Evolutionary conservation across 2,888 invertebrate species (phyloP).

Genomic region (Pomacea canaliculata): DNA sequence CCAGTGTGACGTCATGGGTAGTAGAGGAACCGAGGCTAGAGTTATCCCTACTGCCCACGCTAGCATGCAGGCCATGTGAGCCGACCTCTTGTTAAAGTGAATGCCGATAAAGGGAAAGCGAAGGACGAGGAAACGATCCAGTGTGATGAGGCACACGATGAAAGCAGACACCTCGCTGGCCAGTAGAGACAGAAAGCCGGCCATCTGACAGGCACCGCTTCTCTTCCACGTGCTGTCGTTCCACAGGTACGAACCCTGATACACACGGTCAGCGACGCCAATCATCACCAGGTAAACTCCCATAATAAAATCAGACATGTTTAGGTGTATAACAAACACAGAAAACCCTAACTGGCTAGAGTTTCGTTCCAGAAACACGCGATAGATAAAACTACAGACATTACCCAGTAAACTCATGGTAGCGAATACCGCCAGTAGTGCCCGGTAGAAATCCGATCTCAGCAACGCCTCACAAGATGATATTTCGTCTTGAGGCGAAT

Average conservation of each 20-base stretch:
- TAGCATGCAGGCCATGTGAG: conserved; percentile 41
- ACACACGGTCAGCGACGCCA: neutral
- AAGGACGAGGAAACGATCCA: conserved; percentile 76
- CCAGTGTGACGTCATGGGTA: too few species aligned
- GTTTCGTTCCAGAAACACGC: neutral
- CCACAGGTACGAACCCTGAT: conserved; percentile 37
- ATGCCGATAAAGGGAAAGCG: conserved; percentile 71
- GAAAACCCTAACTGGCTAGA: neutral
- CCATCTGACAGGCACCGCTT: conserved; percentile 41
- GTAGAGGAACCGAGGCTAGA: conserved; percentile 58
- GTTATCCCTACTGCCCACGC: conserved; percentile 54
- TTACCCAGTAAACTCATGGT: neutral
- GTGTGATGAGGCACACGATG: conserved; percentile 75
- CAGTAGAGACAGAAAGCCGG: conserved; percentile 45
- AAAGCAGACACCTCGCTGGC: conserved; percentile 77
- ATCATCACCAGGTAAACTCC: conserved; percentile 7
- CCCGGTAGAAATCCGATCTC: neutral
- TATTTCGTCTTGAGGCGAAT: neutral
- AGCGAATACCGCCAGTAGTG: neutral
- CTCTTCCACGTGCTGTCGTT: conserved; percentile 44
- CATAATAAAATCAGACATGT: conserved; percentile 1
- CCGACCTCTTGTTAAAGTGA: conserved; percentile 46
- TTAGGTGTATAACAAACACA: conserved; percentile 1
- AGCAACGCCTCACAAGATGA: conserved; percentile 16
- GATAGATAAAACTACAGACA: neutral